phyloP scores from a whole-genome alignment of 2,797 vertebrate species.

The Oreochromis grahami region DNA sequence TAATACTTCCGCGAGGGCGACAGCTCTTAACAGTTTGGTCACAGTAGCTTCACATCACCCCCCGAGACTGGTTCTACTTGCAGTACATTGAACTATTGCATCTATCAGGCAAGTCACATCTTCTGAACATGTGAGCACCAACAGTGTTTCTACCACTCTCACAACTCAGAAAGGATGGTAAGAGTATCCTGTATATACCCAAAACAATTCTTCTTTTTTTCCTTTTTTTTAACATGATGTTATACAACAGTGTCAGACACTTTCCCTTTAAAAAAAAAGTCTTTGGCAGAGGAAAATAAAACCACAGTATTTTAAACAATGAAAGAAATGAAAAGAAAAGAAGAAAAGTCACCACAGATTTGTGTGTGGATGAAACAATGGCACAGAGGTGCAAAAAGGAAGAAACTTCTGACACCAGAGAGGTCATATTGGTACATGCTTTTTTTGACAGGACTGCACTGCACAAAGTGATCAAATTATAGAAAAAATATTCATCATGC shows the following conservation, averaged over 20 bases:
- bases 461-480: conserved; percentile 40
- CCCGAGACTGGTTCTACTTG: conserved; percentile 56
- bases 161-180: conserved; percentile 54
- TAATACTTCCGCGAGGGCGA: conserved; percentile 39
- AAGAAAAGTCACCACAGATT: conserved; percentile 28
- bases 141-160: conserved; percentile 63
- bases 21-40: conserved; percentile 48
- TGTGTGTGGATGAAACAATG: conserved; percentile 19
- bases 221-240: conserved; percentile 1
- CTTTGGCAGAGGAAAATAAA: conserved; percentile 71
- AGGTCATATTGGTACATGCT: conserved; percentile 50
- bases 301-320: conserved; percentile 1
- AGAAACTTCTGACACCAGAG: conserved; percentile 23
- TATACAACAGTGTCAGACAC: conserved; percentile 49
- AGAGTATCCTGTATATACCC: conserved; percentile 53
- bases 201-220: neutral
- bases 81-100: conserved; percentile 52
- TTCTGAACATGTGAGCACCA: conserved; percentile 37
- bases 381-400: conserved; percentile 44
- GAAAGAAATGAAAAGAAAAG: conserved; percentile 2
- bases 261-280: conserved; percentile 63
- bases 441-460: conserved; percentile 50
- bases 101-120: conserved; percentile 30
- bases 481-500: conserved; percentile 53
- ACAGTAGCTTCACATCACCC: conserved; percentile 53